Percentiles rank a stretch among this genome's conserved stretches.
Conservation (phyloP, 1,140 invertebrate genomes). For the Capitella teleta region DNA sequence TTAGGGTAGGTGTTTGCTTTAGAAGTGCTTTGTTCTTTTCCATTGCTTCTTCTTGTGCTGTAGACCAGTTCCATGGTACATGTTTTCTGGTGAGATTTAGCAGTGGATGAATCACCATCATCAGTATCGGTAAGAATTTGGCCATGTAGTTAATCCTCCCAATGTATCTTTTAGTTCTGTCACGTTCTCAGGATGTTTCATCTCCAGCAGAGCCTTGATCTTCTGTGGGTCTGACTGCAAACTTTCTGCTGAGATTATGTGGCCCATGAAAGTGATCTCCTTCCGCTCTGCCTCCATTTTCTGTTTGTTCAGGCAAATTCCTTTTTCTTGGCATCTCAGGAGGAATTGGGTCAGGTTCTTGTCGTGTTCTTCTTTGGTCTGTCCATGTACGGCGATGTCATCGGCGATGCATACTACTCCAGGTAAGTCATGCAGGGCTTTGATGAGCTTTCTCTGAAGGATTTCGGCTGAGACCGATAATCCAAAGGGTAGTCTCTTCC, state of each 20-base stretch:
- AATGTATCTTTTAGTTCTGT: slow-evolving; percentile 6
- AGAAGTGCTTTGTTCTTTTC: neutral
- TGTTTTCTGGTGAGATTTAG: slow-evolving; percentile 12
- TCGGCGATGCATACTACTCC: slow-evolving; percentile 4
- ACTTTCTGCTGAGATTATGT: no score
- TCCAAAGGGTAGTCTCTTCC: neutral
- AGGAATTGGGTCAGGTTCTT: neutral
- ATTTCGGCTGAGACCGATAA: neutral
- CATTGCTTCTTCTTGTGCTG: neutral
- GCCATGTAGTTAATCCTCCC: slow-evolving; percentile 32
- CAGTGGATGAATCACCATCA: slow-evolving; percentile 17
- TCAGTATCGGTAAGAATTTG: slow-evolving; percentile 29
- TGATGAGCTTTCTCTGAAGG: neutral
- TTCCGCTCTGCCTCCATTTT: no score
- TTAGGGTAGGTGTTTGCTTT: slow-evolving; percentile 13
- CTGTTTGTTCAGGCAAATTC: neutral
- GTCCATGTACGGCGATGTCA: neutral
- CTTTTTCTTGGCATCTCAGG: slow-evolving; percentile 1
- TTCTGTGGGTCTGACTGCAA: no score
- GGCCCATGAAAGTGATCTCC: no score
- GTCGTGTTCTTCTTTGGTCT: neutral
- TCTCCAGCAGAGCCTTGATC: no score
- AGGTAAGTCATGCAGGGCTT: neutral
- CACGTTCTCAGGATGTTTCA: neutral
- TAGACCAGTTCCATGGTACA: no score